Conservation (phyloP, 2,113 vertebrate species). For the Euleptes europaea region DNA sequence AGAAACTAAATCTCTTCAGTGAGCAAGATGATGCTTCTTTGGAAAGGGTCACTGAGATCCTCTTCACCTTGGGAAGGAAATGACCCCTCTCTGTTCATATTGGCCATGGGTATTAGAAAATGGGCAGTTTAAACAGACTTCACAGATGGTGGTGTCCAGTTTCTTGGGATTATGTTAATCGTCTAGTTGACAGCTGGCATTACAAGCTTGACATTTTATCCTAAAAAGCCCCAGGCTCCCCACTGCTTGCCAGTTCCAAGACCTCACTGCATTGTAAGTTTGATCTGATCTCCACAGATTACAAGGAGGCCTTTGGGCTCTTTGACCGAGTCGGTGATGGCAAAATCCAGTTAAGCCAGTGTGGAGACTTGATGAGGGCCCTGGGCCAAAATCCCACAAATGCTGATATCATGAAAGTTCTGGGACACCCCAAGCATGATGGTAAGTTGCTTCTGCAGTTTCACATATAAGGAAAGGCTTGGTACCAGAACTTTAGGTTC, state of each 20-base stretch:
- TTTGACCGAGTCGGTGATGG: slow-evolving; percentile 69
- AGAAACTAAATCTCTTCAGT: background rate
- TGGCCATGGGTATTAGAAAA: background rate
- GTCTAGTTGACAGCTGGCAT: slow-evolving; percentile 8
- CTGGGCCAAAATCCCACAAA: slow-evolving; percentile 74
- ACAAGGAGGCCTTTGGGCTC: slow-evolving; percentile 71
- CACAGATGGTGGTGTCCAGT: background rate
- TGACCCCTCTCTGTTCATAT: background rate
- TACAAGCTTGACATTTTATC: background rate
- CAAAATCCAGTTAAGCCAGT: slow-evolving; percentile 71
- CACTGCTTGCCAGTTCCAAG: background rate
- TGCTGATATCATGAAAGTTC: slow-evolving; percentile 67
- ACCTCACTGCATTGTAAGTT: background rate
- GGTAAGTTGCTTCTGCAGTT: slow-evolving; percentile 50
- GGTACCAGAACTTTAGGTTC: background rate
- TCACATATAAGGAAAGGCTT: background rate
- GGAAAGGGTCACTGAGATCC: background rate
- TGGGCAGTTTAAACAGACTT: background rate
- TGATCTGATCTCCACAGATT: slow-evolving; percentile 55
- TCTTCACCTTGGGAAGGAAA: background rate
- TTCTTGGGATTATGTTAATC: slow-evolving; percentile 16
- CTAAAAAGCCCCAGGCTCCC: background rate
- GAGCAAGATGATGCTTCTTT: background rate
- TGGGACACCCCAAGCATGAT: slow-evolving; percentile 71
- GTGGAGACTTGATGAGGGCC: slow-evolving; percentile 71